phyloP scores from a whole-genome alignment of 2,797 vertebrate species.

The Chloroceryle amazona region DNA sequence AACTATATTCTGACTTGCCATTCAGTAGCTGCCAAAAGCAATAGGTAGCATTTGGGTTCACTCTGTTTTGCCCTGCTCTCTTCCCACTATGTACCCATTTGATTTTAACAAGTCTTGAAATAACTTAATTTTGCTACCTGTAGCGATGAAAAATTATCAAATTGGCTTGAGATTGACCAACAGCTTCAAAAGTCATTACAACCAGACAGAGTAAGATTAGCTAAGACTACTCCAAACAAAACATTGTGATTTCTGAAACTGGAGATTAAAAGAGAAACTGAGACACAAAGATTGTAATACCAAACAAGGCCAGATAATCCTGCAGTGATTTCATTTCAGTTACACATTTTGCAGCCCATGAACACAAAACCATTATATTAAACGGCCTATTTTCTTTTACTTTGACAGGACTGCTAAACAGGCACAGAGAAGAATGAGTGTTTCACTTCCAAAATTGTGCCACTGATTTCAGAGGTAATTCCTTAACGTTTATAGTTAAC shows the following conservation, averaged over 20 bases:
- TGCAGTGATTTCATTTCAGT: neutral
- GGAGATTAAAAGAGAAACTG: neutral
- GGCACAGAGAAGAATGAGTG: neutral
- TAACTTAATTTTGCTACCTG: neutral
- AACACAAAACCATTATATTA: neutral
- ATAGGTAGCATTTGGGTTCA: accelerated
- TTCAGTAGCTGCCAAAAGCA: neutral
- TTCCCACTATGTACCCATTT: neutral
- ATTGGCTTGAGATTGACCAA: neutral
- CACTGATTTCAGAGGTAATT: neutral
- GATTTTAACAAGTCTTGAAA: neutral
- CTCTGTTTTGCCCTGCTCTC: neutral
- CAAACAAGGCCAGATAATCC: neutral
- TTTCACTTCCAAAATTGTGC: neutral
- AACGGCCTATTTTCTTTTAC: neutral
- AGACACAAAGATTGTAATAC: neutral
- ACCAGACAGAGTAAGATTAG: neutral
- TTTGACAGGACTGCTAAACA: neutral
- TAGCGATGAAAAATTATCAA: neutral
- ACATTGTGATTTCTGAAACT: neutral
- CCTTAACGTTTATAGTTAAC: neutral
- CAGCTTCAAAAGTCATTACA: neutral
- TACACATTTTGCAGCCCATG: neutral
- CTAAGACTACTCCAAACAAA: neutral
- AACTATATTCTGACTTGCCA: neutral